Conservation (phyloP, 2,113 vertebrate species). For the Rostratula benghalensis region DNA sequence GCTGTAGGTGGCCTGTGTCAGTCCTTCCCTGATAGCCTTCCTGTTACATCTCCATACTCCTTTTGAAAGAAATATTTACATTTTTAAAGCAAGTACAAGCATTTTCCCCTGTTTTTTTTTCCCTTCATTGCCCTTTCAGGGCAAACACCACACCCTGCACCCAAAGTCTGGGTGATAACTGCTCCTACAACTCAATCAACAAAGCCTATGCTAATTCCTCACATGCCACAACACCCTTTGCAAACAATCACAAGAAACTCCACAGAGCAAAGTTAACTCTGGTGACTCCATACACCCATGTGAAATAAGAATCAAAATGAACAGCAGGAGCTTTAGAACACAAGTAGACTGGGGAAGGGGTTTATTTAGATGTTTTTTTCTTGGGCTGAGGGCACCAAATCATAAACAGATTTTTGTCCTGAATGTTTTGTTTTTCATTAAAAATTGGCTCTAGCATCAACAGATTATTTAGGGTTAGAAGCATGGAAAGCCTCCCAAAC, state of each 20-base stretch:
- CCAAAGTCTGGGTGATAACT: neutral
- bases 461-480: neutral
- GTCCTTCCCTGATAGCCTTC: neutral
- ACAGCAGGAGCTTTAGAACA: neutral
- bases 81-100: neutral
- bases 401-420: neutral
- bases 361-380: neutral
- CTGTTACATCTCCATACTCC: neutral
- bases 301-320: neutral
- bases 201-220: neutral
- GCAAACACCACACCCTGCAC: neutral
- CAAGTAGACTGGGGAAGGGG: neutral
- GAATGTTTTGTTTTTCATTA: fast-evolving
- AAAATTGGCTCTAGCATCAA: neutral
- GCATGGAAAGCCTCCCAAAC: fast-evolving
- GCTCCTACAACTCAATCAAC: neutral
- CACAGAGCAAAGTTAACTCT: neutral
- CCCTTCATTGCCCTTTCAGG: neutral
- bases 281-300: neutral
- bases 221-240: neutral
- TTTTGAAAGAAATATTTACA: neutral
- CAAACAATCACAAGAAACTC: neutral
- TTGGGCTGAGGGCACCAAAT: too few species aligned
- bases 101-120: neutral
- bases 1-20: neutral